Conservation (phyloP, 2,888 invertebrate genomes). For the Dione juno region DNA sequence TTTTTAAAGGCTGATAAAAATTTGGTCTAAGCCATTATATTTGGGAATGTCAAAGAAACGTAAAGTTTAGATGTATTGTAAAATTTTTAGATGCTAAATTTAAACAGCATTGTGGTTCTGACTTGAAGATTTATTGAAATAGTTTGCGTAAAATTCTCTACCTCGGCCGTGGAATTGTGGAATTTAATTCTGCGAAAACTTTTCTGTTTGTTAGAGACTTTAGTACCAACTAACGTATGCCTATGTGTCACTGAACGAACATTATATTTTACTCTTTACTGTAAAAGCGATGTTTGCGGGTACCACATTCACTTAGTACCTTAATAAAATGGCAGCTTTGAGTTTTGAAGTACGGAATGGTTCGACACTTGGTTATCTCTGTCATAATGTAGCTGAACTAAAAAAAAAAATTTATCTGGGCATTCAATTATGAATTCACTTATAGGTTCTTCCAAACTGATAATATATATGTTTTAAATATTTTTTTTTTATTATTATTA, state of each 20-base stretch:
- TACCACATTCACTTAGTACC: too few relatives aligned
- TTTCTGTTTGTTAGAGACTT: constrained; percentile 8
- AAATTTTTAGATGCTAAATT: constrained; percentile 5
- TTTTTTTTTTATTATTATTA: too few relatives aligned
- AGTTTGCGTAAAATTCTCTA: constrained; percentile 20
- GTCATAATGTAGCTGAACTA: too few relatives aligned
- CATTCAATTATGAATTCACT: too few relatives aligned
- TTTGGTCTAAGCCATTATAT: too few relatives aligned
- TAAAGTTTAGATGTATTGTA: neutral
- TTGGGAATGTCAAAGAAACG: neutral
- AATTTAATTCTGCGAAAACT: constrained; percentile 31
- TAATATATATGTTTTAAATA: too few relatives aligned
- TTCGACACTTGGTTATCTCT: too few relatives aligned
- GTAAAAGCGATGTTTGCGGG: too few relatives aligned
- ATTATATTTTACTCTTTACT: constrained; percentile 1
- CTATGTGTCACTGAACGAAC: neutral
- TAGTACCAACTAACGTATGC: neutral
- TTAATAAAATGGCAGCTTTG: too few relatives aligned
- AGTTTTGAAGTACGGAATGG: too few relatives aligned
- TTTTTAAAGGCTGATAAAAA: neutral
- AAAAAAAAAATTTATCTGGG: too few relatives aligned
- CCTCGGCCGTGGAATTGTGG: constrained; percentile 24
- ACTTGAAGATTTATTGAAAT: constrained; percentile 27
- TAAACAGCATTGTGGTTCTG: constrained; percentile 15
- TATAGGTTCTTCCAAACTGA: too few relatives aligned